Conservation (phyloP, 2,113 vertebrate species). For the Muntiacus reevesi region DNA sequence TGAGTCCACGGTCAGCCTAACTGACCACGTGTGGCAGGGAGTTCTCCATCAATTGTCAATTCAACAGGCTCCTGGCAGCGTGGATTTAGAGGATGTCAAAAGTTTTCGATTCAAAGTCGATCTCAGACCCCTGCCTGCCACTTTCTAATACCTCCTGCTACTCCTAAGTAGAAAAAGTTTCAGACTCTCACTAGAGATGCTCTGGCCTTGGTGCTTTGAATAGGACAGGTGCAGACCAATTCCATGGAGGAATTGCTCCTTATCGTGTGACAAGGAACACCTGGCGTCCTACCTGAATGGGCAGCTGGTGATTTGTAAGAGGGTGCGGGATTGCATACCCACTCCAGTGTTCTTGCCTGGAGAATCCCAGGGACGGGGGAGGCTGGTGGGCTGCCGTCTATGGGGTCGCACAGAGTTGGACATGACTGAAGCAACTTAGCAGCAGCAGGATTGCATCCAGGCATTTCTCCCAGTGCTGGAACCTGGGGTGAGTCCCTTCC, state of each 20-base stretch:
- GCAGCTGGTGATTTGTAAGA: neutral
- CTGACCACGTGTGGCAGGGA: neutral
- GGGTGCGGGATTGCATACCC: neutral
- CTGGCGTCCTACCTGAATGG: neutral
- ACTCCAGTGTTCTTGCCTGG: too few relatives aligned
- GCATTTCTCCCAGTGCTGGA: neutral
- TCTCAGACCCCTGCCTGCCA: neutral
- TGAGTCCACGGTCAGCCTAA: neutral
- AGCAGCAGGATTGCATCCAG: neutral
- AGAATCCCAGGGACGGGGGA: too few relatives aligned
- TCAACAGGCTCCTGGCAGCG: neutral
- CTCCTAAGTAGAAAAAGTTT: neutral
- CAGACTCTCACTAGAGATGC: neutral
- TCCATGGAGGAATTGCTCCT: neutral
- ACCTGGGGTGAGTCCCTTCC: neutral
- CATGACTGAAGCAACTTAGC: too few relatives aligned
- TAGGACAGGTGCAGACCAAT: neutral
- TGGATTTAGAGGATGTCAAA: neutral
- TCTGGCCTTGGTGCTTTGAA: neutral
- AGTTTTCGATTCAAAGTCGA: neutral
- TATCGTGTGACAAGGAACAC: neutral
- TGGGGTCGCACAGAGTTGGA: too few relatives aligned
- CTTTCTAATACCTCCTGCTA: neutral
- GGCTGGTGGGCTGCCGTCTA: too few relatives aligned
- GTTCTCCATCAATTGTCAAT: neutral